phyloP scores from a whole-genome alignment of 2,797 vertebrate species.

The Poeciliopsis paucimaculata region DNA sequence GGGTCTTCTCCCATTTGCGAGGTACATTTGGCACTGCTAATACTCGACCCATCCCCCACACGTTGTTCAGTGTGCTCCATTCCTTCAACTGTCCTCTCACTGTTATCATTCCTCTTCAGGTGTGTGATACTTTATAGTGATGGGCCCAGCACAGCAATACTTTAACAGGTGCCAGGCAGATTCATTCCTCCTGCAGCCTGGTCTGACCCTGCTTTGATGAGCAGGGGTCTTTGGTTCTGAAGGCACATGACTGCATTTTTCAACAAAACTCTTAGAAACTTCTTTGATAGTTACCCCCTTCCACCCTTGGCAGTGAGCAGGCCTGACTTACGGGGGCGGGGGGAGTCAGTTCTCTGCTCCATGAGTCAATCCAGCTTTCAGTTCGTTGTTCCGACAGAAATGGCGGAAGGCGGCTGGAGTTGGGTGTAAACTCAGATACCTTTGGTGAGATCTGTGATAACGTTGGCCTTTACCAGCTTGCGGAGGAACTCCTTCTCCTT shows the following conservation, averaged over 20 bases:
- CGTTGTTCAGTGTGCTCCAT: background rate
- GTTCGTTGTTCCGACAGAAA: conserved; percentile 57
- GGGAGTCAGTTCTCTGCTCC: conserved; percentile 10
- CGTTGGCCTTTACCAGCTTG: conserved; percentile 91
- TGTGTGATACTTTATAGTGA: conserved; percentile 29
- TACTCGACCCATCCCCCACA: conserved; percentile 40
- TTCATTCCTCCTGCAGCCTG: conserved; percentile 25
- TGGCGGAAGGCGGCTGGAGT: conserved; percentile 52
- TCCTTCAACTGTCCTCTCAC: conserved; percentile 5
- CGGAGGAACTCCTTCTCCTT: conserved; percentile 94
- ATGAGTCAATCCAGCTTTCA: conserved; percentile 37
- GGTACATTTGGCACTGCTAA: conserved; percentile 81
- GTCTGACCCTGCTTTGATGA: conserved; percentile 36
- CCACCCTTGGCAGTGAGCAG: conserved; percentile 35
- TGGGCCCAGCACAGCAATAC: conserved; percentile 35
- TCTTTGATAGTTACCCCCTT: conserved; percentile 52
- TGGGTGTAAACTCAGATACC: conserved; percentile 85
- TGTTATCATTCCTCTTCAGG: conserved; percentile 18
- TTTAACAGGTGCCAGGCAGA: conserved; percentile 29
- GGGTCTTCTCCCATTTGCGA: conserved; percentile 64
- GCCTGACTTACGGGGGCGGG: conserved; percentile 24
- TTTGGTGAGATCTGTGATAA: conserved; percentile 91
- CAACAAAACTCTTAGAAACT: conserved; percentile 38
- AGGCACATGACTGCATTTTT: conserved; percentile 76
- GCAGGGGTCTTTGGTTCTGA: conserved; percentile 77